Conservation (phyloP, 2,888 invertebrate species). For the Crossocerus cetratus region DNA sequence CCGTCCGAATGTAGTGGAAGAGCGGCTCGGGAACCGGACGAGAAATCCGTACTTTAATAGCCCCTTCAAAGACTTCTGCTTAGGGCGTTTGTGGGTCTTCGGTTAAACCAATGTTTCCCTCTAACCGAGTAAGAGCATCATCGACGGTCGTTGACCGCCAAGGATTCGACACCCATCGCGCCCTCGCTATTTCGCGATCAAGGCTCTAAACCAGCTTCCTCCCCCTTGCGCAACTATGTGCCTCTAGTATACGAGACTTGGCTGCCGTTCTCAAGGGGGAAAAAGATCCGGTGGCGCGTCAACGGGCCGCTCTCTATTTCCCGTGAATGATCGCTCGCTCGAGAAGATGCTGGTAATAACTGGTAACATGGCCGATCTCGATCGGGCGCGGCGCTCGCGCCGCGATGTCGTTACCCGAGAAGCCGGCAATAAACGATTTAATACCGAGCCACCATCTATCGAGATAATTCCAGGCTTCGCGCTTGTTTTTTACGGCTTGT, state of each 20-base stretch:
- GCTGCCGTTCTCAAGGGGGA: too few species aligned
- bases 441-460: background rate
- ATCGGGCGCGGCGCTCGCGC: too few species aligned
- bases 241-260: too few species aligned
- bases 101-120: conserved; percentile 50
- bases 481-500: background rate
- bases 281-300: too few species aligned
- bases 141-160: conserved; percentile 59
- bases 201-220: too few species aligned
- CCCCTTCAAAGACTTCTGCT: conserved; percentile 73
- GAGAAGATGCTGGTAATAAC: too few species aligned
- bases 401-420: background rate
- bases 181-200: background rate
- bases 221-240: too few species aligned
- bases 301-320: too few species aligned
- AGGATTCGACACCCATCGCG: conserved; percentile 6
- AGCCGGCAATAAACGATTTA: too few species aligned
- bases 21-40: conserved; percentile 33
- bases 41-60: conserved; percentile 65
- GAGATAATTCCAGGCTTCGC: background rate
- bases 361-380: too few species aligned
- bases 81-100: conserved; percentile 69
- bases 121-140: conserved; percentile 46
- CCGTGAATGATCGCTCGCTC: too few species aligned
- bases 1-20: conserved; percentile 16